Conservation (phyloP, 1,140 invertebrate genomes). For the Drosophila paulistorum region DNA sequence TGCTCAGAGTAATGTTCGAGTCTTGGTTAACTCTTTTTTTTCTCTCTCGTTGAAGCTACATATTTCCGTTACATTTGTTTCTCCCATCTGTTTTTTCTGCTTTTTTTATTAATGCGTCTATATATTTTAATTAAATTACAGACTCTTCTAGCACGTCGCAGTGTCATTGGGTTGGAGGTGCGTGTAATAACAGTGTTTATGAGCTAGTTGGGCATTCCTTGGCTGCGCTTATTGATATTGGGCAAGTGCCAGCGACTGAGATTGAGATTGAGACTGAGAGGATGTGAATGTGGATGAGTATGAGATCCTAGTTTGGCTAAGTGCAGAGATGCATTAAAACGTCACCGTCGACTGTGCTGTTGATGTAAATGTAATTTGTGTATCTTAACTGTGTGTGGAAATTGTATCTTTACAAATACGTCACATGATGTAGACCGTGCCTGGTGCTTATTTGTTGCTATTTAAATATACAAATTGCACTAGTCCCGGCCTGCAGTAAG, state of each 20-base stretch:
- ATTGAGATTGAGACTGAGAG: slow-evolving; percentile 12
- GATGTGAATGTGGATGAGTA: slow-evolving; percentile 23
- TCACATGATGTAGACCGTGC: slow-evolving; percentile 82
- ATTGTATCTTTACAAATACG: slow-evolving; percentile 51
- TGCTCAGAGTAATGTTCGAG: not conserved
- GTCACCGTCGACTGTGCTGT: slow-evolving; percentile 36
- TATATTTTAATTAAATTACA: slow-evolving; percentile 81
- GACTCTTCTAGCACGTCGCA: slow-evolving; percentile 21
- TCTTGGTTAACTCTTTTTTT: not conserved
- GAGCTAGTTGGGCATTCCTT: slow-evolving; percentile 40
- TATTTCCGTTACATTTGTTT: slow-evolving; percentile 6
- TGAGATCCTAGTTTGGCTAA: slow-evolving; percentile 17
- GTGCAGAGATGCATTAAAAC: slow-evolving; percentile 71
- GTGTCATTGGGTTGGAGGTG: slow-evolving; percentile 5
- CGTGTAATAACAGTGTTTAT: slow-evolving; percentile 68
- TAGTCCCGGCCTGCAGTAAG: slow-evolving; percentile 83
- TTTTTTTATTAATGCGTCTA: slow-evolving; percentile 58
- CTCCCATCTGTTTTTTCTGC: slow-evolving; percentile 25
- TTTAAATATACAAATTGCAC: slow-evolving; percentile 80
- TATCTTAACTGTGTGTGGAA: not conserved
- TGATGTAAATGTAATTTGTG: not conserved
- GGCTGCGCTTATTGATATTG: slow-evolving; percentile 62
- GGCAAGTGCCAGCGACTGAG: not conserved
- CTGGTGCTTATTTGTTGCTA: slow-evolving; percentile 80
- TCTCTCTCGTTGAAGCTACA: not conserved